Base-by-base conservation (phyloP, 1,140 invertebrate genomes). In the Pseudomyrmex gracilis region DNA sequence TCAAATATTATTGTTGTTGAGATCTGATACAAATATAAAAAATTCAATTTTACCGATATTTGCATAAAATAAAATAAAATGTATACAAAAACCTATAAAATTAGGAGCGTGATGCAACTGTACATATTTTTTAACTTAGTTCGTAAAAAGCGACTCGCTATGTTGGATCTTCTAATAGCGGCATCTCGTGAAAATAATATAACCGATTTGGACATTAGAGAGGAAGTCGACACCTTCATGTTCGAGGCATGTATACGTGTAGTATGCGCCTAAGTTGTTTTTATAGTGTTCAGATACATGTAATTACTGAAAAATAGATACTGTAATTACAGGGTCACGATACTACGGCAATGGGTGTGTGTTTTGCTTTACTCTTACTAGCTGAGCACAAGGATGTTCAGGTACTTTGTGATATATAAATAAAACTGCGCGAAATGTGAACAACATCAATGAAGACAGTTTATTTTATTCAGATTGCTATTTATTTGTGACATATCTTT, bases 221-320 rank as follows among this genome's bases (percentile, higher is more conserved):
- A 98, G 91, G 97, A 98, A 95, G 97, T 97, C 3, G 97, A 98
- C 90, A 98, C 97, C 0, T 98, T 98, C 89, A 49, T 49, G 47
- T 49, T 49, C 12, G 47, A 49, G 47, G 47, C 12, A 49, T 2
- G 12, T 34, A 34, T 12, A 13, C 10, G 9, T 49, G 10, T 49
- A 49, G 1, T 49, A 12, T 49, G 12, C 0, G 9, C 1, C 0
- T 0, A 49, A 34, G 4, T 5, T 49, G 1, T 49, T 49, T 49
- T 5, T 10, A 10, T 49, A 12, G 12, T 12, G 10, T 49, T 49
- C 9, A 12, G 49, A 15, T 55, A 55, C 0, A 55, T 13, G 7
- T 7, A 55, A 55, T 55, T 17, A 55, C 0, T 0, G 0, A 95
- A n/a, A n/a, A n/a, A n/a, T n/a, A n/a, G 97, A 97, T 93, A 97